Percentiles rank a stretch among this genome's conserved stretches.
Conservation (phyloP, 2,113 vertebrate genomes). For the Melozone crissalis region DNA sequence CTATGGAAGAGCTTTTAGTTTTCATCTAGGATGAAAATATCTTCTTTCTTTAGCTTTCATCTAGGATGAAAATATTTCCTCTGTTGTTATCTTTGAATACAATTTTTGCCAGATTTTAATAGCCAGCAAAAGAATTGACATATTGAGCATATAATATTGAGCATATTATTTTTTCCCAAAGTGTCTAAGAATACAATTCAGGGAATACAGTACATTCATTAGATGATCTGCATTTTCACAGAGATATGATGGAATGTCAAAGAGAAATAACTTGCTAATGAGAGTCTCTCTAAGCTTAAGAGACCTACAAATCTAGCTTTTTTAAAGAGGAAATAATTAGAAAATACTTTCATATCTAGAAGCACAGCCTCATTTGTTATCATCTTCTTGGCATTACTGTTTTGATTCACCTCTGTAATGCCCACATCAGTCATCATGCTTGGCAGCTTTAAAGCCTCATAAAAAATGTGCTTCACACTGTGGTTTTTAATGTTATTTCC, state of each 20-base stretch:
- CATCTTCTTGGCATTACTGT: neutral
- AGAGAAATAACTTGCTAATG: neutral
- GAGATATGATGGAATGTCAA: neutral
- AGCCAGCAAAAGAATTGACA: neutral
- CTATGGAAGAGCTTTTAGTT: neutral
- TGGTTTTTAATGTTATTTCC: neutral
- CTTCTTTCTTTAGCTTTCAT: neutral
- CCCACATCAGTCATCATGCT: neutral
- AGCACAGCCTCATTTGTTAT: neutral
- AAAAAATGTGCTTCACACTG: neutral
- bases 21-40: neutral
- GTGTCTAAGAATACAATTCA: neutral
- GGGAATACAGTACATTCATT: neutral
- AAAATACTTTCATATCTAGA: neutral
- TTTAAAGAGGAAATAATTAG: neutral
- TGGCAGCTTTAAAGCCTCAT: neutral
- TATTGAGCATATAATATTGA: neutral
- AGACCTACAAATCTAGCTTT: neutral
- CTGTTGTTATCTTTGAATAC: neutral
- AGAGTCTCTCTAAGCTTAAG: neutral
- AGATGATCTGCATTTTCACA: neutral
- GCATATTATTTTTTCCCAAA: neutral
- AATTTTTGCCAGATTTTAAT: neutral
- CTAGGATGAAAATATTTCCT: neutral
- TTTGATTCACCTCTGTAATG: neutral